A percentile compares a stretch with the other conserved stretches of the same genome.
phyloP scores from a whole-genome alignment of 2,113 vertebrate species.

The Ophthalmolycus amberensis region DNA sequence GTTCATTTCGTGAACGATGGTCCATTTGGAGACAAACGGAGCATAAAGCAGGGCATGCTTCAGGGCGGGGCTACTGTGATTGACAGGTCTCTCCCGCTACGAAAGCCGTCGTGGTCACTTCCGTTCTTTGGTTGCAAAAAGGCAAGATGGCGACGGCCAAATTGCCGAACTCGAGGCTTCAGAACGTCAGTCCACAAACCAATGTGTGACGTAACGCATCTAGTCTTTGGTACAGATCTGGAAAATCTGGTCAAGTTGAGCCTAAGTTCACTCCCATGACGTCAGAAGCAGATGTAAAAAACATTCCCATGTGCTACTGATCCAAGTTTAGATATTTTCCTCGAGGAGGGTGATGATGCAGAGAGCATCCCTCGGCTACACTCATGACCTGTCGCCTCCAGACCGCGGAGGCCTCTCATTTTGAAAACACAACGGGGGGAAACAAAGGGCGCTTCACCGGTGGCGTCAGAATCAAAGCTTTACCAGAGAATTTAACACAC shows the following conservation, averaged over 20 bases:
- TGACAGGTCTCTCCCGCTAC: too few relatives aligned
- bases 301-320: not conserved
- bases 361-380: conserved; percentile 10
- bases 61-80: too few relatives aligned
- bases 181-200: too few relatives aligned
- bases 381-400: conserved; percentile 24
- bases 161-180: too few relatives aligned
- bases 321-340: conserved; percentile 1
- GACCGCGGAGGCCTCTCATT: accelerated
- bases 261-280: not conserved
- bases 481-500: not conserved
- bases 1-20: too few relatives aligned
- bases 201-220: too few relatives aligned
- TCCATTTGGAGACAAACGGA: too few relatives aligned
- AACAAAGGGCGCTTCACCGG: not conserved
- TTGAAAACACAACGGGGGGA: not conserved
- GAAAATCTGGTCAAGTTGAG: not conserved
- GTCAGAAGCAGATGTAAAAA: not conserved
- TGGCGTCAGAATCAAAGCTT: not conserved
- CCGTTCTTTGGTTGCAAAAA: too few relatives aligned
- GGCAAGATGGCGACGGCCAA: too few relatives aligned
- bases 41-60: too few relatives aligned
- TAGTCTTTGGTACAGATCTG: not conserved
- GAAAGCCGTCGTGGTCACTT: too few relatives aligned
- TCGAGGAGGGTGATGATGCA: conserved; percentile 42